Evolutionary conservation across 2,113 vertebrate genomes (phyloP).

Genomic region (Chinchilla lanigera): DNA sequence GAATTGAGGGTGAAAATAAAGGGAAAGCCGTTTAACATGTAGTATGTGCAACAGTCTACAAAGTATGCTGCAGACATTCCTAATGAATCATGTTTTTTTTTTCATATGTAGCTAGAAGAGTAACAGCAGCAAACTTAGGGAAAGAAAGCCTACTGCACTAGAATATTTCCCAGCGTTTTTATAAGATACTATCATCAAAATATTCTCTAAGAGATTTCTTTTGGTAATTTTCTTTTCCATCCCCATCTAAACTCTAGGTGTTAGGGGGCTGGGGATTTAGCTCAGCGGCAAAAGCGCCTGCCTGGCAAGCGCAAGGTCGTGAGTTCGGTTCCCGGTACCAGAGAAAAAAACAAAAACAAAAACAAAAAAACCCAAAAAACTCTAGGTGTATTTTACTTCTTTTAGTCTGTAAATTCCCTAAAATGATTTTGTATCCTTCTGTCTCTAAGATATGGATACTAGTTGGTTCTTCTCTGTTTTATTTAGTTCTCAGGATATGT

Average conservation of each 20-base stretch:
- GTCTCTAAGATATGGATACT: background rate
- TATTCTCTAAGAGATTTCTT: background rate
- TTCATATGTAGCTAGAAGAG: background rate
- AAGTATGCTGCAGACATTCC: background rate
- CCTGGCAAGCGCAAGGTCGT: no score
- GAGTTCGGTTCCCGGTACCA: no score
- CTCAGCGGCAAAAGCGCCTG: no score
- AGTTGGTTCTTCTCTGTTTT: background rate
- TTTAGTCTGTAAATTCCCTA: background rate
- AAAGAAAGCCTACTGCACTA: background rate
- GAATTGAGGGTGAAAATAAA: background rate
- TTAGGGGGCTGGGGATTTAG: no score
- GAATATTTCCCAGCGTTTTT: background rate
- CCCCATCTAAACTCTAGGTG: background rate
- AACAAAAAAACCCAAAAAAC: no score
- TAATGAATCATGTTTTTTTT: background rate
- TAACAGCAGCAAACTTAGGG: background rate
- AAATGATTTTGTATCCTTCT: background rate
- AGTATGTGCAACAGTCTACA: background rate
- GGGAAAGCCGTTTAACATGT: background rate
- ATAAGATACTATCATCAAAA: background rate
- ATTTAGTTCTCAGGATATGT: background rate
- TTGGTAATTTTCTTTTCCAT: background rate
- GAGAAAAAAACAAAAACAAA: no score
- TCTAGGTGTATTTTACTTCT: conserved; percentile 9